Evolutionary conservation across 1,140 invertebrate genomes (phyloP).

Genomic region (Caenorhabditis latens): DNA sequence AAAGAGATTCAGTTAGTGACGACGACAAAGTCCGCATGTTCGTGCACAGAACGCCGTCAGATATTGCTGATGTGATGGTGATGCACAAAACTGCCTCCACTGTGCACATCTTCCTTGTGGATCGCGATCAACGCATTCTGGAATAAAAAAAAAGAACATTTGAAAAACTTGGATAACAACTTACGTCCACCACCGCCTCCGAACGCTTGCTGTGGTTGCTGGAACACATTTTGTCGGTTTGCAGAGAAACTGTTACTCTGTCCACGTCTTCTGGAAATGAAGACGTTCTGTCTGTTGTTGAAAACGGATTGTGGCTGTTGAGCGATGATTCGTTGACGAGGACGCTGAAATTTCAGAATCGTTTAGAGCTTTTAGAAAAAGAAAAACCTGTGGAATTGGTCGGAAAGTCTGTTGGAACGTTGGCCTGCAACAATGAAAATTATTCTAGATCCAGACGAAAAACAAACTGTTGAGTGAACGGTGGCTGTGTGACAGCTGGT

Average conservation of each 20-base stretch:
- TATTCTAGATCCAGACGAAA: background rate
- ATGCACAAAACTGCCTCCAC: conserved; percentile 54
- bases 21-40: conserved; percentile 61
- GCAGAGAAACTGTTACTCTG: conserved; percentile 24
- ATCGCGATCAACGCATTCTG: conserved; percentile 61
- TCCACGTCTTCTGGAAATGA: conserved; percentile 41
- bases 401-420: conserved; percentile 50
- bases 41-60: conserved; percentile 34
- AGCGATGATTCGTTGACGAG: conserved; percentile 42
- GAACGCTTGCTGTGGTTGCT: conserved; percentile 33
- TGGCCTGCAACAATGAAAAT: background rate
- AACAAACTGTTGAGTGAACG: conserved; percentile 15
- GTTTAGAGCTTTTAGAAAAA: background rate
- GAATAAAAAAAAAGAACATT: background rate
- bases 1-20: background rate
- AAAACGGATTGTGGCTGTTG: conserved; percentile 48
- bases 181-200: conserved; percentile 2
- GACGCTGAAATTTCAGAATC: conserved; percentile 6
- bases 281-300: background rate
- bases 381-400: conserved; percentile 36
- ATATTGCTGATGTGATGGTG: conserved; percentile 56
- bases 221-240: conserved; percentile 11
- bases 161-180: background rate
- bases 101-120: conserved; percentile 42
- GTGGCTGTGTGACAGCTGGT: background rate